Evolutionary conservation across 1,140 invertebrate species (phyloP).

Genomic region (Nasonia giraulti): DNA sequence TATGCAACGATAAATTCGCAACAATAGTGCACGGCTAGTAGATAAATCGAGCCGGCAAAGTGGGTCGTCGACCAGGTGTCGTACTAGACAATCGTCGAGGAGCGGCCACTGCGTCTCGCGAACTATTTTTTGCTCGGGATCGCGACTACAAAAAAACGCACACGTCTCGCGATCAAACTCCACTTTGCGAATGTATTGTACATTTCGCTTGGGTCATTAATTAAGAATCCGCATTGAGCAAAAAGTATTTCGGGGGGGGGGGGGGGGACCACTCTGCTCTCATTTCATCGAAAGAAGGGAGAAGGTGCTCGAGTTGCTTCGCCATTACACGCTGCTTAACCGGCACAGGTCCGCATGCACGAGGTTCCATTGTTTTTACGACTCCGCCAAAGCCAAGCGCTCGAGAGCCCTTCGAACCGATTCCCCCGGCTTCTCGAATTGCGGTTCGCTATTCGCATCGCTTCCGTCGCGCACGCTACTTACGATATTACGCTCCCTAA

Average conservation of each 20-base stretch:
- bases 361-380: constrained; percentile 70
- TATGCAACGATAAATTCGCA: constrained; percentile 35
- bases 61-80: constrained; percentile 51
- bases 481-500: not conserved
- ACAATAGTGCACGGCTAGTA: not conserved
- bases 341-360: constrained; percentile 61
- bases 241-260: constrained; percentile 40
- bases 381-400: constrained; percentile 66
- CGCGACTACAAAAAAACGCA: too few relatives aligned
- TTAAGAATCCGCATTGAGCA: not conserved
- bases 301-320: constrained; percentile 45
- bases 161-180: too few relatives aligned
- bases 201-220: too few relatives aligned
- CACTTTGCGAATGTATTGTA: too few relatives aligned
- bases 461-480: not conserved
- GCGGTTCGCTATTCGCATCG: not conserved
- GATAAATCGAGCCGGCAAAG: constrained; percentile 34
- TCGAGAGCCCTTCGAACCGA: constrained; percentile 63
- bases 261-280: constrained; percentile 41
- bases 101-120: too few relatives aligned
- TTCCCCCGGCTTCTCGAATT: constrained; percentile 52
- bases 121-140: too few relatives aligned
- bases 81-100: constrained; percentile 30
- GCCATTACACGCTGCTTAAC: constrained; percentile 70
- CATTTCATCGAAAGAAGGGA: not conserved